Percentiles rank a stretch among this genome's conserved stretches.
phyloP scores from a whole-genome alignment of 2,797 vertebrate genomes.

The Pogoniulus pusillus region DNA sequence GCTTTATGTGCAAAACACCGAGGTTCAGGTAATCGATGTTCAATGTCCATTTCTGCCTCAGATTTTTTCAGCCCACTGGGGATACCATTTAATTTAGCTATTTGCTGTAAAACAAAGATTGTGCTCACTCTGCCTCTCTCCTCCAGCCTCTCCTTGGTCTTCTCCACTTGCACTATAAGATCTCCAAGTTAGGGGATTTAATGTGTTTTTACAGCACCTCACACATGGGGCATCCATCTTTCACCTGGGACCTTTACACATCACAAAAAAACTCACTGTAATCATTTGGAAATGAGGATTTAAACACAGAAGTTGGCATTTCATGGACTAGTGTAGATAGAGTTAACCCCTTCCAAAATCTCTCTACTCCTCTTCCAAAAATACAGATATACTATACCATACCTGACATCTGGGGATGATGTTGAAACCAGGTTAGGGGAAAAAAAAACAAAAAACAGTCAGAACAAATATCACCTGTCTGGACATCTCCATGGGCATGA shows the following conservation, averaged over 20 bases:
- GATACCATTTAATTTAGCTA: slow-evolving; percentile 66
- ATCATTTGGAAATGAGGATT: not conserved
- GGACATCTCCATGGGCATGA: slow-evolving; percentile 14
- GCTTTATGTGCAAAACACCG: slow-evolving; percentile 61
- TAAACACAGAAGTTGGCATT: not conserved
- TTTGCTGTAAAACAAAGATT: slow-evolving; percentile 63
- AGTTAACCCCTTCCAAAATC: not conserved
- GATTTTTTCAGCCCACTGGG: slow-evolving; percentile 62
- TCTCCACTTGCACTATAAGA: slow-evolving; percentile 41
- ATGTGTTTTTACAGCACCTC: slow-evolving; percentile 36
- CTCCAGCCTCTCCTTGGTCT: slow-evolving; percentile 46
- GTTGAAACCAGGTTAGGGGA: not conserved
- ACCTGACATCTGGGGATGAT: not conserved
- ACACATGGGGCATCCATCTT: not conserved
- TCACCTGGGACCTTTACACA: not conserved
- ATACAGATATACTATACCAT: not conserved
- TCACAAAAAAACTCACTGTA: not conserved
- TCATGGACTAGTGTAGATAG: not conserved
- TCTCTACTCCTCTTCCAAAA: not conserved
- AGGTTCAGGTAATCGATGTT: slow-evolving; percentile 59
- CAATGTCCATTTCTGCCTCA: slow-evolving; percentile 57
- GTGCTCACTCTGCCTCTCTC: slow-evolving; percentile 46
- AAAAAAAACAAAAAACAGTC: slow-evolving; percentile 30
- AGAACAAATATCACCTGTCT: slow-evolving; percentile 29
- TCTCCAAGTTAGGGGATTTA: slow-evolving; percentile 33